Base-by-base conservation (phyloP, 2,888 invertebrate species). In the Athalia cordata region DNA sequence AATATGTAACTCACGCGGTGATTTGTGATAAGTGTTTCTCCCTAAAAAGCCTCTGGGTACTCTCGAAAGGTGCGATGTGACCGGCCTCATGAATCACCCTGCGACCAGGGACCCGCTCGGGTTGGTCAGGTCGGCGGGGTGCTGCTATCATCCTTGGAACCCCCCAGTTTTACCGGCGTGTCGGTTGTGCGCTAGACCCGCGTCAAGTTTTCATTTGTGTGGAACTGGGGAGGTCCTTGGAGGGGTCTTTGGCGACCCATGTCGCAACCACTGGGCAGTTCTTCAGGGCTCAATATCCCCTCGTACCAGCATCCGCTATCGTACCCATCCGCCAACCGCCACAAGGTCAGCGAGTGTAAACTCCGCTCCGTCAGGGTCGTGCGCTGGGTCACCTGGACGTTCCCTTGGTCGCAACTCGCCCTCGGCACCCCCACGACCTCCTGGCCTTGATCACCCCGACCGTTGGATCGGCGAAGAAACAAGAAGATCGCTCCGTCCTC, bases 401-500 rank as follows among this genome's bases (percentile, higher is more conserved):
- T 87, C 86, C 5, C 82, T 86, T 13, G 85, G 85, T 59, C 87
- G 86, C 78, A 84, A 84, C 4, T 87, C 87, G 0, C 86, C 87
- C 4, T 57, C 47, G 47, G 15, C 72, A 47, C 11, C 88, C 15
- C 87, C 29, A 13, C 67, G 70, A 62, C 77, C 70, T 15, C 78
- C 89, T 6, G 86, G 86, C n/a, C 83, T 88, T 75, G 87, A 87
- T 65, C 85, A 85, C n/a, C 84, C 88, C 4, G 85, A 86, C 57
- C 86, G 87, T 79, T 94, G 94, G 94, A 94, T 94, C 86, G 94
- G 94, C 74, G 93, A 93, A 88, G 94, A 94, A 88, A 94, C 94
- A 72, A 93, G 92, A 82, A 91, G 92, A 62, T 91, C 92, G 7
- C 88, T 94, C 86, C 94, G 94, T 9, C 91, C 92, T 3, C 93